Evolutionary conservation across 2,113 vertebrate species (phyloP).

Genomic region (Anser cygnoides): DNA sequence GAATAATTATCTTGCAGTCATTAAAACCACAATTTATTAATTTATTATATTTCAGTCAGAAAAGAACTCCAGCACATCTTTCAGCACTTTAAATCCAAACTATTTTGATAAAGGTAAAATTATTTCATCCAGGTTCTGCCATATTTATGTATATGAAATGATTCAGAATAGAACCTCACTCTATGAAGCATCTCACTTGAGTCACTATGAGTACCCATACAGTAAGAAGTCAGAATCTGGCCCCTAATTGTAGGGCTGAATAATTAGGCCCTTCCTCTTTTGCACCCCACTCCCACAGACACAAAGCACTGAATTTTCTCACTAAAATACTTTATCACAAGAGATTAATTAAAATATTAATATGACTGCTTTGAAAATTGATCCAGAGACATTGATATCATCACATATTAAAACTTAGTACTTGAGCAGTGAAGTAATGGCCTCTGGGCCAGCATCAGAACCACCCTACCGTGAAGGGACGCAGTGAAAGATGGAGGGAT

Average conservation of each 20-base stretch:
- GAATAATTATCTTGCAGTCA: neutral
- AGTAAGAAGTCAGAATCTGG: neutral
- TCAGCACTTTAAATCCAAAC: neutral
- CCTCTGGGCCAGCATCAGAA: neutral
- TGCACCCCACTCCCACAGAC: neutral
- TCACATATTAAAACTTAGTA: neutral
- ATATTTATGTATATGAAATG: neutral
- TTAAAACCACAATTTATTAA: neutral
- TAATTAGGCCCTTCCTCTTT: neutral
- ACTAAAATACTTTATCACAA: neutral
- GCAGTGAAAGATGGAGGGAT: neutral
- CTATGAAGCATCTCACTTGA: neutral
- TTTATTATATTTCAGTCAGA: neutral
- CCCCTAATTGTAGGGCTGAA: neutral
- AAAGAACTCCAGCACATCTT: neutral
- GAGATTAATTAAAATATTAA: neutral
- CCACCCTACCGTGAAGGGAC: neutral
- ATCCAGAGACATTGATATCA: neutral
- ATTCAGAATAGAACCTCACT: neutral
- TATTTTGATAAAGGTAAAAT: neutral
- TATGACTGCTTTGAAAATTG: neutral
- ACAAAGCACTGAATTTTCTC: neutral
- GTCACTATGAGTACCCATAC: neutral
- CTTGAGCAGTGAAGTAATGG: neutral
- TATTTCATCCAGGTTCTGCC: neutral